Evolutionary conservation across 2,113 vertebrate genomes (phyloP).

Genomic region (Elgaria multicarinata): DNA sequence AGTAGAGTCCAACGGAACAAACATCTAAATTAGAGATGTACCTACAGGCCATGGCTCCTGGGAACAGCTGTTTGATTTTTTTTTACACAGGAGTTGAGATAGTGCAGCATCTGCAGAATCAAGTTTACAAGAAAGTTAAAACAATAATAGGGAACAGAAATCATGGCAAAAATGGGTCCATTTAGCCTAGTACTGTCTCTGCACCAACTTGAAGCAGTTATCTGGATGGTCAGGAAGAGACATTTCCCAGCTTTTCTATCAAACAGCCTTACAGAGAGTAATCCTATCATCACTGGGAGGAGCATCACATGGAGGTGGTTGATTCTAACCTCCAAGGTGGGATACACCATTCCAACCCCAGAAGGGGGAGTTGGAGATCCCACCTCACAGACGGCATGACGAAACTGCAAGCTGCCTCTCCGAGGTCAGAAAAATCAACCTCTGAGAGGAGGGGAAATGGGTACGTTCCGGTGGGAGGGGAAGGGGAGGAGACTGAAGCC

Average conservation of each 20-base stretch:
- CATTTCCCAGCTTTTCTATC: not conserved
- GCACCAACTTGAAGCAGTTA: not conserved
- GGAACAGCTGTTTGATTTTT: slow-evolving; percentile 50
- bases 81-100: slow-evolving; percentile 31
- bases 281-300: too few species aligned
- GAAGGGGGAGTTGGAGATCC: too few species aligned
- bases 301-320: too few species aligned
- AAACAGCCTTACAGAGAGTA: not conserved
- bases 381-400: too few species aligned
- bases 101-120: slow-evolving; percentile 60
- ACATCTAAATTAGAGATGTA: slow-evolving; percentile 59
- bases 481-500: too few species aligned
- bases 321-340: too few species aligned
- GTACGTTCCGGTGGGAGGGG: too few species aligned
- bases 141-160: not conserved
- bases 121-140: slow-evolving; percentile 36
- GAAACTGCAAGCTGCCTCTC: too few species aligned
- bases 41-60: slow-evolving; percentile 53
- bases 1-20: slow-evolving; percentile 52
- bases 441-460: too few species aligned
- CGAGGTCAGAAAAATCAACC: too few species aligned
- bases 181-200: not conserved
- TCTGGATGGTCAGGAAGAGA: too few species aligned
- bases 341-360: too few species aligned
- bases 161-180: not conserved